phyloP scores from a whole-genome alignment of 2,888 invertebrate species.

The Isotomurus palustris region DNA sequence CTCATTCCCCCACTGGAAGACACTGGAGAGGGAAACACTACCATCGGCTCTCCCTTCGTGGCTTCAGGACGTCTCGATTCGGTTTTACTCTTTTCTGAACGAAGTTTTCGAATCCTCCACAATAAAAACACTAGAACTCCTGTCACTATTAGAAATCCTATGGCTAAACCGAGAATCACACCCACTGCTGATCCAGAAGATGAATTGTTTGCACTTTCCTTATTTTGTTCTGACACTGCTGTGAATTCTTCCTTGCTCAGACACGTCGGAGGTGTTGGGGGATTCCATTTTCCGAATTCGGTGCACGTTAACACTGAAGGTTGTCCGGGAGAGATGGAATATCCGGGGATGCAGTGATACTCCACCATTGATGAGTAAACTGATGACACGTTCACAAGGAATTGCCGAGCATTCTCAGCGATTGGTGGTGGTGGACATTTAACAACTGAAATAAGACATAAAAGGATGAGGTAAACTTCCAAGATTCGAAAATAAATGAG shows the following conservation, averaged over 20 bases:
- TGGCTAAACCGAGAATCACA: constrained; percentile 38
- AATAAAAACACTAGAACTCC: constrained; percentile 24
- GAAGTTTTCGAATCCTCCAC: constrained; percentile 24
- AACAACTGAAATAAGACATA: constrained; percentile 59
- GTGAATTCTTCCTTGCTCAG: constrained; percentile 35
- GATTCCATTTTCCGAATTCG: constrained; percentile 40
- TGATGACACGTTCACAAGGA: constrained; percentile 77
- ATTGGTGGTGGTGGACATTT: constrained; percentile 69
- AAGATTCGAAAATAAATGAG: not conserved
- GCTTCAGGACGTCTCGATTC: constrained; percentile 19
- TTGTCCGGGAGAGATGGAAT: constrained; percentile 55
- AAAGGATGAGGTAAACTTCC: not conserved
- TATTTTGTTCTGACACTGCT: constrained; percentile 19
- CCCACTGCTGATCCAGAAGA: constrained; percentile 32
- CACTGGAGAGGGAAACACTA: constrained; percentile 28
- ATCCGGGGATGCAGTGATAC: constrained; percentile 83
- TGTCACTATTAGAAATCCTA: constrained; percentile 28
- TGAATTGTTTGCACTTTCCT: constrained; percentile 13
- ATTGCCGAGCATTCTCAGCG: constrained; percentile 80
- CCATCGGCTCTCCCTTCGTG: constrained; percentile 38
- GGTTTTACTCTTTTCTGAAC: constrained; percentile 9
- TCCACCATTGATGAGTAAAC: constrained; percentile 71
- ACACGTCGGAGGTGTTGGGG: constrained; percentile 39
- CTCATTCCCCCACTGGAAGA: not conserved
- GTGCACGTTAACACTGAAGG: constrained; percentile 30